Percentiles rank a stretch among this genome's conserved stretches.
phyloP scores from a whole-genome alignment of 2,113 vertebrate species.

The Ammospiza nelsoni region DNA sequence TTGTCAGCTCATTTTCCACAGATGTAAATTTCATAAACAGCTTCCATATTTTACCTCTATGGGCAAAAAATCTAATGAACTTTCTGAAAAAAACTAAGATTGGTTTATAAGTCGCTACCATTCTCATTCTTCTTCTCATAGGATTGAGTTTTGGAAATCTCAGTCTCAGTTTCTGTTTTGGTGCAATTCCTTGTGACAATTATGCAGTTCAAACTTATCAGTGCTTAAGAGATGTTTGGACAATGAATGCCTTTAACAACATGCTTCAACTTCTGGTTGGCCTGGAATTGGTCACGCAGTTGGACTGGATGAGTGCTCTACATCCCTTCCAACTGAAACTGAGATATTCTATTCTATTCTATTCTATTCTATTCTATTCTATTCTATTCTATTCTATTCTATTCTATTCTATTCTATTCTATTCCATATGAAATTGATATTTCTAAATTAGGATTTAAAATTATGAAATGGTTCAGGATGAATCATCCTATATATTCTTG shows the following conservation, averaged over 20 bases:
- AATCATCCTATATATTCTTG: background rate
- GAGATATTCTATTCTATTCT: background rate
- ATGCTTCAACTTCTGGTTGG: accelerated
- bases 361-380: background rate
- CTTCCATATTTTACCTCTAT: background rate
- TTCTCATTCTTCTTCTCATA: background rate
- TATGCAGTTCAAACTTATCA: background rate
- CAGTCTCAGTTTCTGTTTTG: background rate
- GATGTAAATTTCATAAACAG: background rate
- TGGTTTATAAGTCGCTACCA: background rate
- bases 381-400: background rate
- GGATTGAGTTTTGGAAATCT: background rate
- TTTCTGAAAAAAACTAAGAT: background rate
- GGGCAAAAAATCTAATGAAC: background rate
- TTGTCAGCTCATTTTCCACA: background rate
- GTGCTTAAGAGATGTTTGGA: background rate
- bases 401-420: background rate
- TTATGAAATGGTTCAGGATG: background rate
- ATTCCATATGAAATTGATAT: background rate
- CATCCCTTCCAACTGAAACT: background rate
- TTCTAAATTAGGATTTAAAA: background rate
- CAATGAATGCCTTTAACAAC: background rate
- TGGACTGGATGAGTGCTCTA: background rate
- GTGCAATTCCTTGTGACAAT: background rate
- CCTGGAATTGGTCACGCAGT: background rate